phyloP scores from a whole-genome alignment of 2,797 vertebrate species.

The Myotis vivesi region DNA sequence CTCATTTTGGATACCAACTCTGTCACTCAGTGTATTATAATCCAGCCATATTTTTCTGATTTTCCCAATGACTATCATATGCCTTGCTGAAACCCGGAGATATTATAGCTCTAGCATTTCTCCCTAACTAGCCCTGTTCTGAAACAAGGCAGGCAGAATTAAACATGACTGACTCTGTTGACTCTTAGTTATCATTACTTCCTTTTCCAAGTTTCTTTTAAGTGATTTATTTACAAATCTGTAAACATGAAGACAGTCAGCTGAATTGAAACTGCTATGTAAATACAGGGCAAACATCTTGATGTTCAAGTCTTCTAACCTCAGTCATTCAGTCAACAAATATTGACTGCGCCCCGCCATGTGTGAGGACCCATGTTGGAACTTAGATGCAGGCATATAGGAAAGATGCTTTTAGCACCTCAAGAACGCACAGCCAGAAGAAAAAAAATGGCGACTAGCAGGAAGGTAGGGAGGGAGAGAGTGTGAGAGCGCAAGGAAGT shows the following conservation, averaged over 20 bases:
- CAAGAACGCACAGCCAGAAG: neutral
- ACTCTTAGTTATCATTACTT: neutral
- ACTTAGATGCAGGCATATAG: neutral
- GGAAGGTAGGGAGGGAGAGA: too few species aligned
- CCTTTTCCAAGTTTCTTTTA: neutral
- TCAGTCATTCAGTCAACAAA: neutral
- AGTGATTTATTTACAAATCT: conserved; percentile 2
- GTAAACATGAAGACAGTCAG: neutral
- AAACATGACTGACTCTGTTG: neutral
- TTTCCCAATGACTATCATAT: conserved; percentile 34
- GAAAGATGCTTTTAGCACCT: neutral
- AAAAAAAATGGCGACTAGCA: too few species aligned
- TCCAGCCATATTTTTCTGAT: conserved; percentile 34
- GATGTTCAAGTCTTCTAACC: neutral
- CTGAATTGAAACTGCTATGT: neutral
- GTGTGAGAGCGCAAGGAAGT: too few species aligned
- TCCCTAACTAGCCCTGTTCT: neutral
- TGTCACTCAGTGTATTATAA: neutral
- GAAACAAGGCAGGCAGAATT: conserved; percentile 29
- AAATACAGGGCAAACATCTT: neutral
- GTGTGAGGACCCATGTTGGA: neutral
- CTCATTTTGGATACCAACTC: conserved; percentile 10
- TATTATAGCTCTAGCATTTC: neutral
- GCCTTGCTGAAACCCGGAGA: neutral
- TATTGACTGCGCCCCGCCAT: neutral